Evolutionary conservation across 2,888 invertebrate genomes (phyloP).

Genomic region (Steromphala cineraria): DNA sequence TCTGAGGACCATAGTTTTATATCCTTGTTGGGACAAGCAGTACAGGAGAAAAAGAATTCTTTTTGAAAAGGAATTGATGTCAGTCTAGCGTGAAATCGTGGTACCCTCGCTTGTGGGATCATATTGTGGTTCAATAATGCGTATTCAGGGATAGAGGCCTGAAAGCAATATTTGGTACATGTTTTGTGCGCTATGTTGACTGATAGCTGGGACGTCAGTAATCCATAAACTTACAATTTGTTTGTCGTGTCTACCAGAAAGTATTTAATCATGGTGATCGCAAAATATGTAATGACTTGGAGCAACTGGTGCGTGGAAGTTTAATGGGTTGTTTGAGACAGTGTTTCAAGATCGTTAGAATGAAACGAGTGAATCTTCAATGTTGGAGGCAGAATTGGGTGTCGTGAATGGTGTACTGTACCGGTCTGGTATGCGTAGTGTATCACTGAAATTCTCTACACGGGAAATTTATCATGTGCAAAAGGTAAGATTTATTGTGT

Average conservation of each 20-base stretch:
- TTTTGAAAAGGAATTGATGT: background rate
- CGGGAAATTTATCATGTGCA: conserved; percentile 20
- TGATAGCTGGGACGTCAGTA: background rate
- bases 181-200: background rate
- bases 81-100: background rate
- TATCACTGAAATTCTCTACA: conserved; percentile 1
- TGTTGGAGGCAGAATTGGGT: background rate
- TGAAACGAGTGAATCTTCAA: too few species aligned
- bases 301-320: too few species aligned
- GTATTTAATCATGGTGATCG: background rate
- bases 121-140: too few species aligned
- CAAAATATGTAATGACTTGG: too few species aligned
- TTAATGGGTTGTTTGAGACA: background rate
- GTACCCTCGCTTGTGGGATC: background rate
- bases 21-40: too few species aligned
- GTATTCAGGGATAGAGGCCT: too few species aligned
- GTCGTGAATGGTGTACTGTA: background rate
- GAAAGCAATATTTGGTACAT: too few species aligned
- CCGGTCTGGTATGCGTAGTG: conserved; percentile 9
- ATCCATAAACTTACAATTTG: background rate
- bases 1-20: too few species aligned
- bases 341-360: background rate
- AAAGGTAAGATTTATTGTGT: conserved; percentile 22
- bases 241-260: background rate
- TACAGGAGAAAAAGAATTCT: too few species aligned